These are phyloP conservation scores for Nudaria mundana DNA, from an alignment of 2,888 invertebrate species.

Conservation along the genomic window DNA sequence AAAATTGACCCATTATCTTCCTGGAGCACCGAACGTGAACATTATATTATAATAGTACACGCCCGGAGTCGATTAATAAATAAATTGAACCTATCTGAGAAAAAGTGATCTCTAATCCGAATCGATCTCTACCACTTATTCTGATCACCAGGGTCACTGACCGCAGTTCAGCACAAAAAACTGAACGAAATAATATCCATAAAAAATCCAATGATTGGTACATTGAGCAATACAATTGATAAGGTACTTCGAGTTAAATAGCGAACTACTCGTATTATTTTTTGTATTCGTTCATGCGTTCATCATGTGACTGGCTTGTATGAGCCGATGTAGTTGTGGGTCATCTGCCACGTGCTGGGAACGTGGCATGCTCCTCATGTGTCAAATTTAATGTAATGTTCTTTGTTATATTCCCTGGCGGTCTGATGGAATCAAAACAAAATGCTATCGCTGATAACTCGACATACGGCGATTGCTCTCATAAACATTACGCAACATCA, in stretches of 20 bases:
- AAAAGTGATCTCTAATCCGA: no score
- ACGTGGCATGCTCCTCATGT: constrained; percentile 46
- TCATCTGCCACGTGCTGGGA: constrained; percentile 44
- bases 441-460: constrained; percentile 39
- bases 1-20: no score
- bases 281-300: no score
- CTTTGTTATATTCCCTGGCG: constrained; percentile 29
- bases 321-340: constrained; percentile 48
- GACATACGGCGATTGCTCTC: constrained; percentile 18
- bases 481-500: no score
- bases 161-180: no score
- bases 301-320: constrained; percentile 12
- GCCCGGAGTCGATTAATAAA: no score
- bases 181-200: background rate
- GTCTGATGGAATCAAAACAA: constrained; percentile 34
- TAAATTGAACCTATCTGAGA: no score
- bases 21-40: no score
- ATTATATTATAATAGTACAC: no score
- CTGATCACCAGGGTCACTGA: no score
- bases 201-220: background rate
- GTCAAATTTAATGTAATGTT: constrained; percentile 15
- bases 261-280: no score
- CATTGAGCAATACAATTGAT: constrained; percentile 1
- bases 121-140: no score
- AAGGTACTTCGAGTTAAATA: background rate